These are phyloP conservation scores for Prolemur simus DNA, from an alignment of 2,113 vertebrate species.

Conservation along the genomic window DNA sequence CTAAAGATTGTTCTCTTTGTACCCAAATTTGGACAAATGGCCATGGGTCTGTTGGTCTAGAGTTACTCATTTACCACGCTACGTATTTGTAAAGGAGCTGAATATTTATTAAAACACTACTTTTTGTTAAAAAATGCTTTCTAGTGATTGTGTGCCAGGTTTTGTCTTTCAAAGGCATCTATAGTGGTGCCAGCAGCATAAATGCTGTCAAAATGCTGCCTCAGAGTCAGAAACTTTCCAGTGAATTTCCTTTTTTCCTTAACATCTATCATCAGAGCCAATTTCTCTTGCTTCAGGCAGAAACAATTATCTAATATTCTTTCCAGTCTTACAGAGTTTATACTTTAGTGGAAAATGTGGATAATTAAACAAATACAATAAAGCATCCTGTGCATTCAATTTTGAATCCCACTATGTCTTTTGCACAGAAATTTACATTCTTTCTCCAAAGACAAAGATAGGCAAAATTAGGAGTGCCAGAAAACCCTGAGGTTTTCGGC, in stretches of 20 bases:
- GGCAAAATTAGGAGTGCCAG: background rate
- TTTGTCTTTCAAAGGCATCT: background rate
- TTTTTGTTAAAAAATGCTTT: background rate
- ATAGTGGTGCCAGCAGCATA: background rate
- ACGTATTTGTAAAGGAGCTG: background rate
- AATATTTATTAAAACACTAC: background rate
- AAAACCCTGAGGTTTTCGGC: background rate
- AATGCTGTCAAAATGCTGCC: background rate
- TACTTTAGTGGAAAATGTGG: background rate
- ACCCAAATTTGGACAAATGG: background rate
- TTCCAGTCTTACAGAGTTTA: background rate
- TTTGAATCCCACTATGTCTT: background rate
- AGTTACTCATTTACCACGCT: background rate
- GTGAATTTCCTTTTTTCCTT: background rate
- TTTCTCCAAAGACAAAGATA: background rate
- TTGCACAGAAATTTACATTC: background rate
- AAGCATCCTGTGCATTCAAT: background rate
- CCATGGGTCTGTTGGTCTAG: background rate
- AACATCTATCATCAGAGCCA: background rate
- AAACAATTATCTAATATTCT: background rate
- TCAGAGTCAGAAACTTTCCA: background rate
- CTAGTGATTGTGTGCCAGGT: background rate
- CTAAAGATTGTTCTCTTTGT: background rate
- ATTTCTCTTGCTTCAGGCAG: background rate
- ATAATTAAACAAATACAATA: background rate